These are phyloP conservation scores for Philypnodon macrostomus DNA, from an alignment of 2,797 vertebrate species.

Conservation along the genomic window DNA sequence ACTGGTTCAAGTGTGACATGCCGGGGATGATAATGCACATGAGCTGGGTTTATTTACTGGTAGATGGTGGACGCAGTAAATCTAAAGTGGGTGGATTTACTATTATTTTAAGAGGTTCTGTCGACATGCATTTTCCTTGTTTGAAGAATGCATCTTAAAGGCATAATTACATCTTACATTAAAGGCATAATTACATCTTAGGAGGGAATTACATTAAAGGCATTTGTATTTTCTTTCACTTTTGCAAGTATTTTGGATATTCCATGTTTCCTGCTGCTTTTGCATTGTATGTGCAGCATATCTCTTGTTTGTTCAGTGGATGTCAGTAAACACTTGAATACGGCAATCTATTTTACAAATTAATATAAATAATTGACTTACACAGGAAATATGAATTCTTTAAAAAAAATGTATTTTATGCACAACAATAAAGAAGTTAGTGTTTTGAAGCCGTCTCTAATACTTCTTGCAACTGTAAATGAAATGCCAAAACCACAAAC, in stretches of 20 bases:
- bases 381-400: no score
- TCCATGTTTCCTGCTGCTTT: no score
- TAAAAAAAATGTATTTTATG: no score
- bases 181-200: constrained; percentile 25
- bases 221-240: constrained; percentile 15
- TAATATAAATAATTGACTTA: no score
- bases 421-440: no score
- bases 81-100: constrained; percentile 54
- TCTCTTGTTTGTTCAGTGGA: constrained; percentile 43
- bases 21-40: constrained; percentile 52
- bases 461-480: no score
- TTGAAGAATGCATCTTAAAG: constrained; percentile 12
- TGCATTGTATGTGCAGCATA: constrained; percentile 12
- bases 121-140: constrained; percentile 47
- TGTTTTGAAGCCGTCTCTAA: no score
- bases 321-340: constrained; percentile 38
- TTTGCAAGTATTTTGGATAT: no score
- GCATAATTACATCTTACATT: constrained; percentile 66
- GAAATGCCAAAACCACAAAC: neutral
- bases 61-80: constrained; percentile 43
- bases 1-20: constrained; percentile 48
- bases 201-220: constrained; percentile 69
- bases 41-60: constrained; percentile 40
- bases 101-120: constrained; percentile 24
- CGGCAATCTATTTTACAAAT: neutral